Conservation (phyloP, 2,113 vertebrate species). For the Nycticryphes semicollaris region DNA sequence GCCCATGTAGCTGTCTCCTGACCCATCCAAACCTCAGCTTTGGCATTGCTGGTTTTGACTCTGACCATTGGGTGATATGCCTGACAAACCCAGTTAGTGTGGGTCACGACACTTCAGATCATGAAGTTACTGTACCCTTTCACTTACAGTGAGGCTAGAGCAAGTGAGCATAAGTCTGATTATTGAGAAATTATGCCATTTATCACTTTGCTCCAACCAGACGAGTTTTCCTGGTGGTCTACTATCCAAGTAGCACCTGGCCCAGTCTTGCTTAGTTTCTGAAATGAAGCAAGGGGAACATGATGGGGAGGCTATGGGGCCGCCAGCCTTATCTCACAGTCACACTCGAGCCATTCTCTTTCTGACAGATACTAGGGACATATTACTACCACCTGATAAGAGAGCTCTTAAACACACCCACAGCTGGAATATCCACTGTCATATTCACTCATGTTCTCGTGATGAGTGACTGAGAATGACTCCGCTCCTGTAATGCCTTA, state of each 20-base stretch:
- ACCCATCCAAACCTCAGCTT: background rate
- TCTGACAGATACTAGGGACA: background rate
- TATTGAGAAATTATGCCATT: background rate
- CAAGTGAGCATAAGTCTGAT: background rate
- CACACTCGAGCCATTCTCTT: background rate
- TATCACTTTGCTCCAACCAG: background rate
- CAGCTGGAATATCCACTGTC: background rate
- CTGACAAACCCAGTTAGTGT: background rate
- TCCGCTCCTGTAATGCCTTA: background rate
- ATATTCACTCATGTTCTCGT: background rate
- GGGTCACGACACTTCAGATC: background rate
- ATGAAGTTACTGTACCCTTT: accelerated
- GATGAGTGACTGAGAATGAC: background rate
- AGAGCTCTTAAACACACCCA: background rate
- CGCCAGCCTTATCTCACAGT: background rate
- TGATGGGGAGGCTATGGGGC: accelerated
- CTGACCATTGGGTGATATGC: background rate
- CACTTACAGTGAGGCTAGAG: background rate
- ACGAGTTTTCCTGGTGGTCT: background rate
- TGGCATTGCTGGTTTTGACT: background rate
- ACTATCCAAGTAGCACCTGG: background rate
- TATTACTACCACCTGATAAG: background rate
- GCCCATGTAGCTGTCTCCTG: background rate
- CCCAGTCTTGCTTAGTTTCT: background rate
- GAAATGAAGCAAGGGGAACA: background rate